Percentiles rank a stretch among this genome's conserved stretches.
phyloP scores from a whole-genome alignment of 2,113 vertebrate genomes.

The Fregetta grallaria region DNA sequence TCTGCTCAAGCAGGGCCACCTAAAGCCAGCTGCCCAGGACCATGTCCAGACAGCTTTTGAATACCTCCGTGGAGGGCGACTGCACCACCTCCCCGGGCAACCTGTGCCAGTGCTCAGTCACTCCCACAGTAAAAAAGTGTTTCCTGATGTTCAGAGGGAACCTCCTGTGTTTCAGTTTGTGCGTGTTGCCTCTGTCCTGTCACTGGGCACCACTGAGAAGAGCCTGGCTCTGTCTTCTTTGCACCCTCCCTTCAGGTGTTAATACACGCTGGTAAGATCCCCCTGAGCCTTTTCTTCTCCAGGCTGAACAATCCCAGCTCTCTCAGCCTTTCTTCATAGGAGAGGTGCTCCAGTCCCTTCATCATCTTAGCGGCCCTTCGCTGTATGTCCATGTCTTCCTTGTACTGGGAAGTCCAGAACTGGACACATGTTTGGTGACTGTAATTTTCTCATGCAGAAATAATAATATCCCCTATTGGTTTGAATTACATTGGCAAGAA shows the following conservation, averaged over 20 bases:
- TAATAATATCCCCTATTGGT: background rate
- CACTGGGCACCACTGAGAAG: background rate
- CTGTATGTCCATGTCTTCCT: background rate
- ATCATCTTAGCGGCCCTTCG: background rate
- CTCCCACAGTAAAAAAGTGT: background rate
- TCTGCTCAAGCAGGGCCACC: background rate
- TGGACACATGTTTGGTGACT: background rate
- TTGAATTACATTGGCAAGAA: background rate
- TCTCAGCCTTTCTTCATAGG: background rate
- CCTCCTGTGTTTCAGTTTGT: background rate
- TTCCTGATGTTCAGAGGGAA: background rate
- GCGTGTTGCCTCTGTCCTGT: fast-evolving
- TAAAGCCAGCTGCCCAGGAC: background rate
- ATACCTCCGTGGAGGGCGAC: background rate
- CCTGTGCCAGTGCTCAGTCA: background rate
- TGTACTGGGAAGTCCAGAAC: background rate
- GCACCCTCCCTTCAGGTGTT: background rate
- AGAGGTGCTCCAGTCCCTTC: background rate
- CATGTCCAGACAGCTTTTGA: background rate
- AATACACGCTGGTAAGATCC: background rate
- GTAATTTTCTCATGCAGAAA: background rate
- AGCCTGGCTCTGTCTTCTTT: background rate
- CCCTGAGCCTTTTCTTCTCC: background rate
- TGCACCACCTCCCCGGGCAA: background rate
- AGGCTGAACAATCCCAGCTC: background rate